Percentiles rank a stretch among this genome's conserved stretches.
Conservation (phyloP, 2,113 vertebrate genomes). For the Mus spicilegus region DNA sequence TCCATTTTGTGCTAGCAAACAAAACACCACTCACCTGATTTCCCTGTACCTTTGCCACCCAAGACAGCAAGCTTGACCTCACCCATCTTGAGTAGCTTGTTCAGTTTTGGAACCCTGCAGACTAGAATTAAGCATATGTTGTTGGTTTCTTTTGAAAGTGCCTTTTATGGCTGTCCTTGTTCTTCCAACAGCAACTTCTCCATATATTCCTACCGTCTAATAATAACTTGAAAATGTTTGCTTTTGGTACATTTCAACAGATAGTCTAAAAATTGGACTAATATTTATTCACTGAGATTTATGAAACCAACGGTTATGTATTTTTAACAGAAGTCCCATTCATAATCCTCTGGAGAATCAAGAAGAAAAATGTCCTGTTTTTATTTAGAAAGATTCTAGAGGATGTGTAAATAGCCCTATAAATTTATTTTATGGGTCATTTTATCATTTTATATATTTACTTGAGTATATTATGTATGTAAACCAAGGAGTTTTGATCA, state of each 20-base stretch:
- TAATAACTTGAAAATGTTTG: conserved; percentile 70
- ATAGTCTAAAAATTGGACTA: background rate
- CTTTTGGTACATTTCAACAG: conserved; percentile 41
- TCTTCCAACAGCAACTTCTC: conserved; percentile 42
- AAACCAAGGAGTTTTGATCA: background rate
- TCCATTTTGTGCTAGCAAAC: background rate
- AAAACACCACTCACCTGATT: conserved; percentile 87
- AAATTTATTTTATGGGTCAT: background rate
- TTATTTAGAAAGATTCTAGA: background rate
- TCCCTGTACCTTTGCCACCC: conserved; percentile 90
- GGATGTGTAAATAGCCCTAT: background rate
- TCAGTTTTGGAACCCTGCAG: conserved; percentile 8
- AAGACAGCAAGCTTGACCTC: conserved; percentile 90
- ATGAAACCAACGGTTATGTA: background rate
- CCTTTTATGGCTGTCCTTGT: conserved; percentile 46
- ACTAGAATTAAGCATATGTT: background rate
- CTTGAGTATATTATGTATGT: background rate
- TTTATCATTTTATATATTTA: background rate
- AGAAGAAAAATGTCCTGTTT: background rate
- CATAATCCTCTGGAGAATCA: background rate
- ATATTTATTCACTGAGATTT: conserved; percentile 24
- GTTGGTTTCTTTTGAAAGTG: background rate
- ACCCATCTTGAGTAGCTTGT: conserved; percentile 81
- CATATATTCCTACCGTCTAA: conserved; percentile 61
- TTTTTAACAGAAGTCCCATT: background rate